Evolutionary conservation across 2,113 vertebrate species (phyloP).

Genomic region (Chionodraco myersi): DNA sequence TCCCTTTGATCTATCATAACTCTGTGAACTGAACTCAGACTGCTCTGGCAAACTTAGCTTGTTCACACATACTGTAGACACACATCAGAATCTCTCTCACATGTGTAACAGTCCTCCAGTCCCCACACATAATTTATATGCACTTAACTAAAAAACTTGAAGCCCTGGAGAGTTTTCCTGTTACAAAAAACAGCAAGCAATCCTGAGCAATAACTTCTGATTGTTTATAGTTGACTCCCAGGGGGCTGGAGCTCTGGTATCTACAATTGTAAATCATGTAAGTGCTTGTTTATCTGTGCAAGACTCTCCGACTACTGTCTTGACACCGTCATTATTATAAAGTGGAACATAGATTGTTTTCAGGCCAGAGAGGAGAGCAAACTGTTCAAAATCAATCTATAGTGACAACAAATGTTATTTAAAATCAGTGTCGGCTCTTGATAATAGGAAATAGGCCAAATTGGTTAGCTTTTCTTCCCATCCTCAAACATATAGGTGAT

Average conservation of each 20-base stretch:
- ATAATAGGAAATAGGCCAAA: background rate
- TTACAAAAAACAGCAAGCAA: slow-evolving; percentile 44
- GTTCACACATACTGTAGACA: slow-evolving; percentile 17
- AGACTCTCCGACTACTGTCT: slow-evolving; percentile 27
- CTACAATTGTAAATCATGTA: slow-evolving; percentile 44
- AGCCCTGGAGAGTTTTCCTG: slow-evolving; percentile 62
- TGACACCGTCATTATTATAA: slow-evolving; percentile 22
- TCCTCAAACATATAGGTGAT: background rate
- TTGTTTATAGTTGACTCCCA: slow-evolving; percentile 64
- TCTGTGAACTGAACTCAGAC: slow-evolving; percentile 21
- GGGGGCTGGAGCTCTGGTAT: slow-evolving; percentile 39
- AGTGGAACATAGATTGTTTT: slow-evolving; percentile 1
- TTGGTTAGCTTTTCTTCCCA: background rate
- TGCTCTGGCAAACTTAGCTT: slow-evolving; percentile 35
- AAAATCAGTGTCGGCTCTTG: background rate
- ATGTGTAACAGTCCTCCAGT: slow-evolving; percentile 26
- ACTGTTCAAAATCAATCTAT: background rate
- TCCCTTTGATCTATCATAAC: slow-evolving; percentile 35
- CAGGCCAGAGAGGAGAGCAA: background rate
- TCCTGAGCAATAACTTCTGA: slow-evolving; percentile 44
- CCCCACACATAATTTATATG: slow-evolving; percentile 42
- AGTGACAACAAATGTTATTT: background rate
- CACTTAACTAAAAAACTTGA: slow-evolving; percentile 35
- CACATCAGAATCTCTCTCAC: slow-evolving; percentile 13
- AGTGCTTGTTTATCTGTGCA: slow-evolving; percentile 27